Percentiles rank a stretch among this genome's conserved stretches.
phyloP scores from a whole-genome alignment of 2,797 vertebrate species.

The Kryptolebias ocellatus region DNA sequence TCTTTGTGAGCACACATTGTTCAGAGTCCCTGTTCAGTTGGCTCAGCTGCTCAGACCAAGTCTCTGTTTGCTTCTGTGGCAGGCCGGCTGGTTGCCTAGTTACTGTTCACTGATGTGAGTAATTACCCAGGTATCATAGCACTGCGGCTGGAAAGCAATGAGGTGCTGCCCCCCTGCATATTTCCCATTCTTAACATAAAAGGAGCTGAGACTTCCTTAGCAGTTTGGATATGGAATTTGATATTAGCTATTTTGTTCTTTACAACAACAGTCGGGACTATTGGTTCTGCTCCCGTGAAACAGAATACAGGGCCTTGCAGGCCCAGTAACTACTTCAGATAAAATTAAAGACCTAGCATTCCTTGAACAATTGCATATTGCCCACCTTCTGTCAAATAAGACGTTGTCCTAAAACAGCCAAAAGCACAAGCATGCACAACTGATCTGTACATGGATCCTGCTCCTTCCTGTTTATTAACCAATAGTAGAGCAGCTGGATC shows the following conservation, averaged over 20 bases:
- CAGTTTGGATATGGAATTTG: background rate
- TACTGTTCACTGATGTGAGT: conserved; percentile 81
- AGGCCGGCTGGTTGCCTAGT: conserved; percentile 80
- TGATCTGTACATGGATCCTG: no score
- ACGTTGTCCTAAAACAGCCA: no score
- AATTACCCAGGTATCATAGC: conserved; percentile 82
- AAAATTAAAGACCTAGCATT: no score
- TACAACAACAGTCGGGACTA: background rate
- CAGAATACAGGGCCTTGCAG: no score
- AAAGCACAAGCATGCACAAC: no score
- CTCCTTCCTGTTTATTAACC: no score
- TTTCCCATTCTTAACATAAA: conserved; percentile 19
- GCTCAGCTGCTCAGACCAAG: conserved; percentile 35
- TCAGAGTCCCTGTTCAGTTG: conserved; percentile 28
- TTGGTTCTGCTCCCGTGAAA: no score
- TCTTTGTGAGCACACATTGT: no score
- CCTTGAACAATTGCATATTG: no score
- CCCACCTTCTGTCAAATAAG: no score
- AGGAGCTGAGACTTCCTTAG: conserved; percentile 11
- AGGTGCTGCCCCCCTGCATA: conserved; percentile 12
- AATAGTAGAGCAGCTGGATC: no score
- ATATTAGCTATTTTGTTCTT: background rate
- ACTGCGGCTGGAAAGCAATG: conserved; percentile 59
- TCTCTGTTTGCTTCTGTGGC: conserved; percentile 62
- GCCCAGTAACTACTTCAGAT: no score